A percentile compares a stretch with the other conserved stretches of the same genome.
Evolutionary conservation across 2,888 invertebrate genomes (phyloP).

Genomic region (Carcina quercana): DNA sequence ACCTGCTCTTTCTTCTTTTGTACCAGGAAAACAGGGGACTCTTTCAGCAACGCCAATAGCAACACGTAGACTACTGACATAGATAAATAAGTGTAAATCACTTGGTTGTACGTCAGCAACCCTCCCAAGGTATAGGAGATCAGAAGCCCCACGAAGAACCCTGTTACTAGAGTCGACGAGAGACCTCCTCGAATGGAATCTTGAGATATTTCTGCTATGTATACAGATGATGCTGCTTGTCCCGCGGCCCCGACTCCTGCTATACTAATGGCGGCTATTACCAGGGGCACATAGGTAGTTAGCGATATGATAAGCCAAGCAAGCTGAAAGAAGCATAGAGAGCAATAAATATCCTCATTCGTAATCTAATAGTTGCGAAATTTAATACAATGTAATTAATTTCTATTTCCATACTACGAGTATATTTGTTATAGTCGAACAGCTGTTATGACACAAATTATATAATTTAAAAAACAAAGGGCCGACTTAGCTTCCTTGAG

Average conservation of each 20-base stretch:
- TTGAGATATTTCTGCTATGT: constrained; percentile 46
- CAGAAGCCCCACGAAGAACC: constrained; percentile 43
- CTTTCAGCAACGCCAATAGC: constrained; percentile 35
- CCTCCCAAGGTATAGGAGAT: constrained; percentile 46
- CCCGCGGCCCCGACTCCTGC: constrained; percentile 46
- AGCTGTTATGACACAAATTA: too few relatives aligned
- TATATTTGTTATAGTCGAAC: too few relatives aligned
- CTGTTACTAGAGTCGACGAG: constrained; percentile 34
- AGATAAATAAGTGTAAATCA: constrained; percentile 35
- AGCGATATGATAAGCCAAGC: constrained; percentile 39
- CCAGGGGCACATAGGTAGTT: constrained; percentile 28
- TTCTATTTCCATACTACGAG: too few relatives aligned
- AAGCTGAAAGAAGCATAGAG: constrained; percentile 37
- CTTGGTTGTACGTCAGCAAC: constrained; percentile 34
- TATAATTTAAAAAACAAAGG: too few relatives aligned
- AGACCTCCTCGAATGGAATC: constrained; percentile 36
- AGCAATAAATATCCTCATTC: too few relatives aligned
- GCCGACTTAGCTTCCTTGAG: too few relatives aligned
- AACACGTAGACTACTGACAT: constrained; percentile 39
- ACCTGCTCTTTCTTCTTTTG: constrained; percentile 35
- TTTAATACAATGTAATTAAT: too few relatives aligned
- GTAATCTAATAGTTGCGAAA: too few relatives aligned
- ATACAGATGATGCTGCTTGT: constrained; percentile 42
- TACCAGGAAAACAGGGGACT: constrained; percentile 50
- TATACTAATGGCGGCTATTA: constrained; percentile 32